phyloP scores from a whole-genome alignment of 2,797 vertebrate species.

The Rallus crepitans region DNA sequence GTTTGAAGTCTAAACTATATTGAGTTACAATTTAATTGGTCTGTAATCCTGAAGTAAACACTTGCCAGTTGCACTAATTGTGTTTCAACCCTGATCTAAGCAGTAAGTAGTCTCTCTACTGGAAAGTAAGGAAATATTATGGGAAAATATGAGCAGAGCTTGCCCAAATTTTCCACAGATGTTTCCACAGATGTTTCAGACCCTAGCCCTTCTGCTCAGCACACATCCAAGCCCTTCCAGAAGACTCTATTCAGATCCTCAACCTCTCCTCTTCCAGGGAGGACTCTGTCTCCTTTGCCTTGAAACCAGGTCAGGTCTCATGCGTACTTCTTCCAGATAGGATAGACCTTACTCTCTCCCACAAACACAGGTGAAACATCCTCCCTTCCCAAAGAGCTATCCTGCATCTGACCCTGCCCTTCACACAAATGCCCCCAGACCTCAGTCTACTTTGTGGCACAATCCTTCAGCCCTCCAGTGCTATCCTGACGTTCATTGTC shows the following conservation, averaged over 20 bases:
- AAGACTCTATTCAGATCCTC: not conserved
- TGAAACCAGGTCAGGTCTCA: not conserved
- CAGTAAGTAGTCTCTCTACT: not conserved
- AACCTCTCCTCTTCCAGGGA: not conserved
- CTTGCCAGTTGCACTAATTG: constrained; percentile 35
- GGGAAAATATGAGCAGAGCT: not conserved
- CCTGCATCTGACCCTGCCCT: not conserved
- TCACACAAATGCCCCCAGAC: not conserved
- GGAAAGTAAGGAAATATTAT: constrained; percentile 2
- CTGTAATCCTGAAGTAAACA: constrained; percentile 46
- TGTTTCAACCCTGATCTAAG: constrained; percentile 21
- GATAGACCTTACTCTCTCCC: not conserved
- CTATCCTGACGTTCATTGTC: not conserved
- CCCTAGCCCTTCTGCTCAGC: not conserved
- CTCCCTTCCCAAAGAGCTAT: not conserved
- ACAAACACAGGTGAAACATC: not conserved
- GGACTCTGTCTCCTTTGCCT: not conserved
- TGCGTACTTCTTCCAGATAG: not conserved
- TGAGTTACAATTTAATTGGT: constrained; percentile 61
- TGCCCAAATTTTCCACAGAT: not conserved
- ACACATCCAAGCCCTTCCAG: not conserved
- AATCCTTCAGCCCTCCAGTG: not conserved
- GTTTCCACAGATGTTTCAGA: not conserved
- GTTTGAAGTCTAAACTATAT: constrained; percentile 62
- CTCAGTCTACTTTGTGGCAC: not conserved